Conservation (phyloP, 2,888 invertebrate species). For the Eulithis prunata region DNA sequence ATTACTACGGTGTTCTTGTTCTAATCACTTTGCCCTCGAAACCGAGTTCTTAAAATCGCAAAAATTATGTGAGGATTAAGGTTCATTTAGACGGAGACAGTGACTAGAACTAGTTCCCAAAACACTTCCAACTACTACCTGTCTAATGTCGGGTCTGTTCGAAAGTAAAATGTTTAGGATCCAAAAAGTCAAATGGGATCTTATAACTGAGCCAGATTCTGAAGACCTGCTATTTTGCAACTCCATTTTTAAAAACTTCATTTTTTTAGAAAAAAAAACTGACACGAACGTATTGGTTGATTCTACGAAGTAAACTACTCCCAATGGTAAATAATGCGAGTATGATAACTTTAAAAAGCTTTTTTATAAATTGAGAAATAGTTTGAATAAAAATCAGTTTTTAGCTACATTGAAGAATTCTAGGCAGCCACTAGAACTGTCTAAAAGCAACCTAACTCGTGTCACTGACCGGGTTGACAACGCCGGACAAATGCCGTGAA, state of each 20-base stretch:
- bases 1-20: constrained; percentile 36
- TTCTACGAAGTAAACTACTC: too few relatives aligned
- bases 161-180: constrained; percentile 10
- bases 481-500: constrained; percentile 66
- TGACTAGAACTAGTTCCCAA: background rate
- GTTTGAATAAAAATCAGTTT: too few relatives aligned
- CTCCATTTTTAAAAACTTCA: too few relatives aligned
- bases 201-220: constrained; percentile 8
- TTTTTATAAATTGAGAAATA: too few relatives aligned
- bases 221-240: background rate
- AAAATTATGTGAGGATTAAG: constrained; percentile 19
- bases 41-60: constrained; percentile 36
- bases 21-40: constrained; percentile 39
- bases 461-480: constrained; percentile 71
- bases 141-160: background rate
- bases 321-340: too few relatives aligned
- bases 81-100: constrained; percentile 8
- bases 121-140: background rate
- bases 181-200: constrained; percentile 5
- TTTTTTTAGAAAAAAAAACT: too few relatives aligned
- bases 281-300: too few relatives aligned
- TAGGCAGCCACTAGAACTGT: constrained; percentile 18
- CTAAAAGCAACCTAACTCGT: constrained; percentile 50
- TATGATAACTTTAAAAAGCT: too few relatives aligned
- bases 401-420: background rate